Percentiles rank a stretch among this genome's conserved stretches.
phyloP scores from a whole-genome alignment of 2,797 vertebrate genomes.

The Babyrousa celebensis region DNA sequence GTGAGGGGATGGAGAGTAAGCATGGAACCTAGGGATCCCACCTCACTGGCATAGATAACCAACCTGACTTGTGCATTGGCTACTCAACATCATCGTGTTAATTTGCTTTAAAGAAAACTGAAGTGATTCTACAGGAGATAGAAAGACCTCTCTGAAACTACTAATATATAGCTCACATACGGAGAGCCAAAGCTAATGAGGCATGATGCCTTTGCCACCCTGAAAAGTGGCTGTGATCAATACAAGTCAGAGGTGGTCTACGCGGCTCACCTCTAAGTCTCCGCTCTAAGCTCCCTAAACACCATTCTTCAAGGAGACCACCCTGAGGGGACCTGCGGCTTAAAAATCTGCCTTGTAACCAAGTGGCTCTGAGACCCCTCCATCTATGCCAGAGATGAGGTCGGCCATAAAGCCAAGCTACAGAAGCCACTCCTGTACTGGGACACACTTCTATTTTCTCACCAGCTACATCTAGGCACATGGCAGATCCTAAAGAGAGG shows the following conservation, averaged over 20 bases:
- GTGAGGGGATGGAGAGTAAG: fast-evolving
- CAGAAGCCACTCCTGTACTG: slow-evolving; percentile 66
- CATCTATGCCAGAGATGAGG: slow-evolving; percentile 74
- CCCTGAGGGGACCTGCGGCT: slow-evolving; percentile 84
- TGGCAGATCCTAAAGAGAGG: background rate
- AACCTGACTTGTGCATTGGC: background rate
- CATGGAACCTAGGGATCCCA: background rate
- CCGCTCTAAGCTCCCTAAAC: slow-evolving; percentile 89
- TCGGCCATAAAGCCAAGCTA: slow-evolving; percentile 57
- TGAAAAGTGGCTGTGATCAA: slow-evolving; percentile 87
- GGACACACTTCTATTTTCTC: slow-evolving; percentile 76
- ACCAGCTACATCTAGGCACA: slow-evolving; percentile 74
- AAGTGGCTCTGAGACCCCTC: slow-evolving; percentile 77
- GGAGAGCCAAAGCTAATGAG: slow-evolving; percentile 72
- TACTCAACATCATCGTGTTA: slow-evolving; percentile 44
- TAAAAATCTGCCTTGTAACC: slow-evolving; percentile 91
- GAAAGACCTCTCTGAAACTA: slow-evolving; percentile 71
- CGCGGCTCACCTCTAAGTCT: slow-evolving; percentile 84
- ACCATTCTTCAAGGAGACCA: slow-evolving; percentile 87
- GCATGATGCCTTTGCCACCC: slow-evolving; percentile 58
- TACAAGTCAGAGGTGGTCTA: slow-evolving; percentile 89
- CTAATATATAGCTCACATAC: background rate
- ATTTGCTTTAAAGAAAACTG: slow-evolving; percentile 65
- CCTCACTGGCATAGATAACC: background rate
- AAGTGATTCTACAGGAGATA: slow-evolving; percentile 46